phyloP scores from a whole-genome alignment of 2,113 vertebrate species.

The Aldabrachelys gigantea region DNA sequence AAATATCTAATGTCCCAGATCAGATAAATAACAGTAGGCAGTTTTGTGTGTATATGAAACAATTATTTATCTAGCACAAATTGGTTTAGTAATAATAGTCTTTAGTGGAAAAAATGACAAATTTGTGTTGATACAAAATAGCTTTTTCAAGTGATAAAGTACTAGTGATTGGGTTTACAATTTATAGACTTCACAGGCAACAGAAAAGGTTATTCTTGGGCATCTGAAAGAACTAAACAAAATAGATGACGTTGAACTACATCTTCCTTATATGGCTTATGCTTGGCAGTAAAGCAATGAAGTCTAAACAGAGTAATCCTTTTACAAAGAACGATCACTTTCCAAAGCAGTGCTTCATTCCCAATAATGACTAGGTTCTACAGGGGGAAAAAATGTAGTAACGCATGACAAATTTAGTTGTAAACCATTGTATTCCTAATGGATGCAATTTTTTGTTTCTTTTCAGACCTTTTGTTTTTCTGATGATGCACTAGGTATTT shows the following conservation, averaged over 20 bases:
- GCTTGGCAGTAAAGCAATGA: slow-evolving; percentile 73
- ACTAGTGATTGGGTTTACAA: background rate
- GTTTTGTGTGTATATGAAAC: background rate
- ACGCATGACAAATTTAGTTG: slow-evolving; percentile 49
- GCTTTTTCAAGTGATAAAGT: slow-evolving; percentile 23
- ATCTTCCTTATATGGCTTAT: slow-evolving; percentile 79
- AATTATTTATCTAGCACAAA: background rate
- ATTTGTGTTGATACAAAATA: background rate
- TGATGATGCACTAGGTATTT: slow-evolving; percentile 59
- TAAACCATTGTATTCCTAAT: slow-evolving; percentile 48
- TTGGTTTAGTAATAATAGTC: accelerated
- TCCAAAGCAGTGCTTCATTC: slow-evolving; percentile 43
- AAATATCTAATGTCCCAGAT: background rate
- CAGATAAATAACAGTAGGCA: background rate
- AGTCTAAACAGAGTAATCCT: slow-evolving; percentile 74
- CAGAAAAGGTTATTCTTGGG: slow-evolving; percentile 67
- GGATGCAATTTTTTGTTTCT: slow-evolving; percentile 57
- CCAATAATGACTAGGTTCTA: slow-evolving; percentile 48
- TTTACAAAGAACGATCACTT: slow-evolving; percentile 67
- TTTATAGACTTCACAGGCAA: slow-evolving; percentile 45
- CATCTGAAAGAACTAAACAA: slow-evolving; percentile 61
- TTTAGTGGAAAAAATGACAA: background rate
- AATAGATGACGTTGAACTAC: slow-evolving; percentile 77
- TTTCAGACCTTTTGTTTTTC: slow-evolving; percentile 63
- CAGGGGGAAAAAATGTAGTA: background rate